These are phyloP conservation scores for Rhincodon typus DNA, from an alignment of 2,797 vertebrate genomes.

Conservation along the genomic window DNA sequence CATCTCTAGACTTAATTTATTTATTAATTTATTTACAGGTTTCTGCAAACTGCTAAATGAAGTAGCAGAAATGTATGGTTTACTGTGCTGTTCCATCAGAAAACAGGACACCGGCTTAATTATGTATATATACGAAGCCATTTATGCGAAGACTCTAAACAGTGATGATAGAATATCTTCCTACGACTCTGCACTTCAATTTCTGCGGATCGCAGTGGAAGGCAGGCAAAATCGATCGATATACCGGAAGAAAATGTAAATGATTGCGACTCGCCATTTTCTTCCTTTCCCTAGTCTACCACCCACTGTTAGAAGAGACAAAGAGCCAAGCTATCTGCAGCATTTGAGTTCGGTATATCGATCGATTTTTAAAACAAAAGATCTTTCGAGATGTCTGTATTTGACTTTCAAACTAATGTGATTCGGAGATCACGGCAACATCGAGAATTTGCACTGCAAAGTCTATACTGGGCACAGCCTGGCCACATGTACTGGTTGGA, in stretches of 20 bases:
- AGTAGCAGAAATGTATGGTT: background rate
- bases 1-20: background rate
- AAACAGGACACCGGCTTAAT: background rate
- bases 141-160: background rate
- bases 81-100: background rate
- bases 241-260: conserved; percentile 37
- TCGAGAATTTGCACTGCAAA: background rate
- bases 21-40: background rate
- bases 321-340: conserved; percentile 45
- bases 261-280: conserved; percentile 21
- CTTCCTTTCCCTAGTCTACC: conserved; percentile 43
- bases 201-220: background rate
- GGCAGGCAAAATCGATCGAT: conserved; percentile 20
- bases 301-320: conserved; percentile 58
- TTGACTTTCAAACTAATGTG: background rate
- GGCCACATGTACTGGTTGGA: background rate
- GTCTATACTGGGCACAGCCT: background rate
- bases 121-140: background rate
- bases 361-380: background rate
- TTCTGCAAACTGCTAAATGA: background rate
- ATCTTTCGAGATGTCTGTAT: conserved; percentile 2
- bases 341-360: background rate
- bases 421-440: background rate
- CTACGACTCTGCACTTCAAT: background rate
- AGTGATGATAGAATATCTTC: background rate